These are phyloP conservation scores for Drosophila birchii DNA, from an alignment of 2,888 invertebrate genomes.

Conservation along the genomic window DNA sequence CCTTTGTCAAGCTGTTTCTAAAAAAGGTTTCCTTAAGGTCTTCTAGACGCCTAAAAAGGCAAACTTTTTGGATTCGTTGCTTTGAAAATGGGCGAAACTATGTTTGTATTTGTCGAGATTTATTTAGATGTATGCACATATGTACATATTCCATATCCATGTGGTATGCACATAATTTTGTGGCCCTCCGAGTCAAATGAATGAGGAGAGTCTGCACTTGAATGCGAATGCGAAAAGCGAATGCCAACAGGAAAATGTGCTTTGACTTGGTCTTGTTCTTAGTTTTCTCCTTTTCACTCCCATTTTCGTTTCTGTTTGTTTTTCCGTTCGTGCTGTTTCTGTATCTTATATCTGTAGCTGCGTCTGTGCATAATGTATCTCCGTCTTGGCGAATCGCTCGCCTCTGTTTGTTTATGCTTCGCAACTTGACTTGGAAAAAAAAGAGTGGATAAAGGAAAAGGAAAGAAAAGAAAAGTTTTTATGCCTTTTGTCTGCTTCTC, in stretches of 20 bases:
- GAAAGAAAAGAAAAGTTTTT: conserved; percentile 59
- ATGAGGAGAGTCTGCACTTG: conserved; percentile 53
- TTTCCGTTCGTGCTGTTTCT: conserved; percentile 28
- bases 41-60: not conserved
- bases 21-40: too few relatives aligned
- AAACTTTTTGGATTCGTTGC: conserved; percentile 13
- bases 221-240: conserved; percentile 50
- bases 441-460: conserved; percentile 16
- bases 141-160: not conserved
- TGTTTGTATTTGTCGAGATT: conserved; percentile 12
- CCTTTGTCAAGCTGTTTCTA: not conserved
- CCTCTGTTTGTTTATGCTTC: conserved; percentile 45
- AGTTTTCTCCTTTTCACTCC: conserved; percentile 29
- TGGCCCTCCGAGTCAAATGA: conserved; percentile 30
- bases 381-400: conserved; percentile 50
- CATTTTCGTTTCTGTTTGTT: conserved; percentile 32
- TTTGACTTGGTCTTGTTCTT: conserved; percentile 39
- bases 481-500: conserved; percentile 54
- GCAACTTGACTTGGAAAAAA: conserved; percentile 36
- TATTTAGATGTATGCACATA: not conserved
- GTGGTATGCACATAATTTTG: conserved; percentile 69
- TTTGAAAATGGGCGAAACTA: conserved; percentile 25
- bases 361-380: conserved; percentile 77
- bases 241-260: conserved; percentile 56
- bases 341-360: conserved; percentile 56